Evolutionary conservation across 2,797 vertebrate genomes (phyloP).

Genomic region (Dipus sagitta): DNA sequence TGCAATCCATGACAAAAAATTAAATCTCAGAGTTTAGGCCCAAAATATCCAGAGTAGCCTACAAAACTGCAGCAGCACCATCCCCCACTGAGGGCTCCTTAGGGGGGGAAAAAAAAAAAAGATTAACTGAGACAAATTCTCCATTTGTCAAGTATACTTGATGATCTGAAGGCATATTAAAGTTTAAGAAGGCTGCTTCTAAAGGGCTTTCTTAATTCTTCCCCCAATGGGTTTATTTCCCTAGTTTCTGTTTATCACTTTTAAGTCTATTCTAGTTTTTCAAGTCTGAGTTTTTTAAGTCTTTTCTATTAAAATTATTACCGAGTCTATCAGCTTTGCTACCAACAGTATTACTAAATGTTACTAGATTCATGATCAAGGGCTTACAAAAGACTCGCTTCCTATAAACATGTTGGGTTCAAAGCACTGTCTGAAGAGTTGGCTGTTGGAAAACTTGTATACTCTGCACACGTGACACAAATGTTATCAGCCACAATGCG

Average conservation of each 20-base stretch:
- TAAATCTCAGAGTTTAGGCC: not conserved
- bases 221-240: constrained; percentile 52
- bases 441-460: not conserved
- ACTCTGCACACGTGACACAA: not conserved
- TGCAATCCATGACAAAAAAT: not conserved
- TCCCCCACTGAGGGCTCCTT: not conserved
- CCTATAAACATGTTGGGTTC: not conserved
- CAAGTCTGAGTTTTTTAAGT: too few relatives aligned
- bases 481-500: not conserved
- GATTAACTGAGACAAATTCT: not conserved
- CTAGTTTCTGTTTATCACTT: constrained; percentile 40
- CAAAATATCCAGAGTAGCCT: not conserved
- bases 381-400: constrained; percentile 43
- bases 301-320: constrained; percentile 55
- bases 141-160: not conserved
- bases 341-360: constrained; percentile 37
- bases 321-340: constrained; percentile 25
- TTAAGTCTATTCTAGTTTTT: not conserved
- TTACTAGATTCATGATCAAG: constrained; percentile 42
- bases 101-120: not conserved
- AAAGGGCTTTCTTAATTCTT: constrained; percentile 57
- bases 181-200: constrained; percentile 37
- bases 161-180: constrained; percentile 7
- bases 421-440: not conserved
- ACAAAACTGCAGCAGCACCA: not conserved